These are phyloP conservation scores for Anguilla rostrata DNA, from an alignment of 2,113 vertebrate genomes.

Conservation along the genomic window DNA sequence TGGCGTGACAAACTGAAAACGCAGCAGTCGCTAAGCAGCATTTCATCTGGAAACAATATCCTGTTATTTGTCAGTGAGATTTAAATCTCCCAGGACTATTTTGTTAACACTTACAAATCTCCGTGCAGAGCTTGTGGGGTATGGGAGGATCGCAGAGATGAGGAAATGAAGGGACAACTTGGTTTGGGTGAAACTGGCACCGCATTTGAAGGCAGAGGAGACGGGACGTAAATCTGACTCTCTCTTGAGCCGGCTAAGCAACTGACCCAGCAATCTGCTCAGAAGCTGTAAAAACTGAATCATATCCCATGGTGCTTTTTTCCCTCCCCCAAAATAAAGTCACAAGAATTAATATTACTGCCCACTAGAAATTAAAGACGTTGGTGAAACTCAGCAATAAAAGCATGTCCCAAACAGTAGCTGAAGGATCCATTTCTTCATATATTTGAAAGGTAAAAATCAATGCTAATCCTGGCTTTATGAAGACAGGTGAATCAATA, in stretches of 20 bases:
- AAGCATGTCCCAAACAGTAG: neutral
- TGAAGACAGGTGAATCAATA: slow-evolving; percentile 15
- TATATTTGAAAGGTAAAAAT: slow-evolving; percentile 10
- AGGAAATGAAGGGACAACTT: neutral
- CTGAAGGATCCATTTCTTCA: slow-evolving; percentile 4
- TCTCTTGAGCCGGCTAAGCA: neutral
- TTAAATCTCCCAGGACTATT: neutral
- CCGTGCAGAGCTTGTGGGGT: neutral
- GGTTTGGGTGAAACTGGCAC: neutral
- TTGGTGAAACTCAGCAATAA: neutral
- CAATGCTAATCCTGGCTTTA: slow-evolving; percentile 32
- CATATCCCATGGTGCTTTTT: neutral
- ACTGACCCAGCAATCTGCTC: neutral
- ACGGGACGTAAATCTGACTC: neutral
- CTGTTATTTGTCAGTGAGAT: slow-evolving; percentile 3
- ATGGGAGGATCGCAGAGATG: neutral
- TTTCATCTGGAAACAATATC: slow-evolving; percentile 17
- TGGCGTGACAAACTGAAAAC: neutral
- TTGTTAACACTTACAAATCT: neutral
- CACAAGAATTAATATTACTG: neutral
- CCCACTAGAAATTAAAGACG: neutral
- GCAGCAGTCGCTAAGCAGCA: neutral
- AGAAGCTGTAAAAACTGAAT: neutral
- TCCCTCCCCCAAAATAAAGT: no score
- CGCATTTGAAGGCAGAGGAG: neutral